Evolutionary conservation across 2,888 invertebrate species (phyloP).

Genomic region (Vesta saturnalis): DNA sequence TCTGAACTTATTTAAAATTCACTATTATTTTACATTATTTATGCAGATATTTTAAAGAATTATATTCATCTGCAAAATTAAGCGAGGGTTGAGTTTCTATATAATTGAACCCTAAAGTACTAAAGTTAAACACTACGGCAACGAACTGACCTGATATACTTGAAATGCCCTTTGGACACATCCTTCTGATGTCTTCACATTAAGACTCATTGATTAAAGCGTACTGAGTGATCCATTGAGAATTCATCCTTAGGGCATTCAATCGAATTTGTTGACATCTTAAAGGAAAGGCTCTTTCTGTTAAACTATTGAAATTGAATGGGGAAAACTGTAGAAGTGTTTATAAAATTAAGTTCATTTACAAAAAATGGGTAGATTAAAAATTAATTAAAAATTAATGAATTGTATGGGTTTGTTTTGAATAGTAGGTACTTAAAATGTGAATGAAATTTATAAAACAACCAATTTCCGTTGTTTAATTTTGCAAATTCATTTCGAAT

Average conservation of each 20-base stretch:
- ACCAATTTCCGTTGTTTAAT: constrained; percentile 47
- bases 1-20: no score
- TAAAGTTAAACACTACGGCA: constrained; percentile 26
- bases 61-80: no score
- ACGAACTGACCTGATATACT: constrained; percentile 40
- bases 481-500: constrained; percentile 43
- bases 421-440: not conserved
- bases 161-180: constrained; percentile 30
- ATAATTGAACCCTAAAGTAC: constrained; percentile 15
- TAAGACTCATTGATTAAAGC: constrained; percentile 44
- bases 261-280: constrained; percentile 22
- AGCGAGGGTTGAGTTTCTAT: not conserved
- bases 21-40: no score
- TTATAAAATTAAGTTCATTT: no score
- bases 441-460: constrained; percentile 43
- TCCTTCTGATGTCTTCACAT: constrained; percentile 42
- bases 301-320: not conserved
- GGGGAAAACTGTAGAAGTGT: not conserved
- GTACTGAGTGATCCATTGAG: constrained; percentile 35
- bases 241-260: constrained; percentile 27
- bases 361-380: no score
- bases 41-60: no score
- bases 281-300: constrained; percentile 21
- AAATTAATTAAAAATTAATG: no score
- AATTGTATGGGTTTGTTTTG: not conserved